phyloP scores from a whole-genome alignment of 2,888 invertebrate genomes.

The Yponomeuta cagnagella region DNA sequence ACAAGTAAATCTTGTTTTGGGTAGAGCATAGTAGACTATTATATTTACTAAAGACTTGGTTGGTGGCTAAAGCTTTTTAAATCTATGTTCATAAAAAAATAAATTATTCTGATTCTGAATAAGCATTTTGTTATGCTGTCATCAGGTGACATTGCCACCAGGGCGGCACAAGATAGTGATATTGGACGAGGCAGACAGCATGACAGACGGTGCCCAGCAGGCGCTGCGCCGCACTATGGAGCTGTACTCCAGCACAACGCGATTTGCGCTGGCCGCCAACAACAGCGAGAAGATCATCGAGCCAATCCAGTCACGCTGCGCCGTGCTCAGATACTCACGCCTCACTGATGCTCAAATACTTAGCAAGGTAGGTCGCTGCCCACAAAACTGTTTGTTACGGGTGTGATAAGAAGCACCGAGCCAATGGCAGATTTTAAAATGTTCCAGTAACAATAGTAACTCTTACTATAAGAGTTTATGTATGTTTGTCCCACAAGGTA shows the following conservation, averaged over 20 bases:
- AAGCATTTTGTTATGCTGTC: neutral
- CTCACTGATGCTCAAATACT: slow-evolving; percentile 94
- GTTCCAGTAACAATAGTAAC: too few species aligned
- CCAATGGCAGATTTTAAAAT: too few species aligned
- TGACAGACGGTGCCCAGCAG: slow-evolving; percentile 99
- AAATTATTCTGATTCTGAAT: too few species aligned
- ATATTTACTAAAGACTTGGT: too few species aligned
- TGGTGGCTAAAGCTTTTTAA: too few species aligned
- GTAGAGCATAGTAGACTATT: too few species aligned
- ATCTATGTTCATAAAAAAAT: too few species aligned
- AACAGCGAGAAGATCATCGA: slow-evolving; percentile 99
- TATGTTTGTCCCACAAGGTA: too few species aligned
- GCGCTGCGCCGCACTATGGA: slow-evolving; percentile 99
- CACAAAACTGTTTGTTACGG: neutral
- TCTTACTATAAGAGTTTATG: too few species aligned
- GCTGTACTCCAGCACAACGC: slow-evolving; percentile 95
- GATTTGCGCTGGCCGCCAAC: slow-evolving; percentile 98
- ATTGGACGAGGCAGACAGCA: slow-evolving; percentile 98
- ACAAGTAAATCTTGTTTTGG: too few species aligned
- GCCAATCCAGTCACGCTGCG: slow-evolving; percentile 98
- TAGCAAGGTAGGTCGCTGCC: slow-evolving; percentile 76
- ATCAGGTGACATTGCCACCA: slow-evolving; percentile 87
- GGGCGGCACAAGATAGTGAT: slow-evolving; percentile 97
- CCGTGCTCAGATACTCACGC: slow-evolving; percentile 93
- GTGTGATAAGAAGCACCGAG: too few species aligned